Conservation (phyloP, 2,888 invertebrate species). For the Junonia oenone region DNA sequence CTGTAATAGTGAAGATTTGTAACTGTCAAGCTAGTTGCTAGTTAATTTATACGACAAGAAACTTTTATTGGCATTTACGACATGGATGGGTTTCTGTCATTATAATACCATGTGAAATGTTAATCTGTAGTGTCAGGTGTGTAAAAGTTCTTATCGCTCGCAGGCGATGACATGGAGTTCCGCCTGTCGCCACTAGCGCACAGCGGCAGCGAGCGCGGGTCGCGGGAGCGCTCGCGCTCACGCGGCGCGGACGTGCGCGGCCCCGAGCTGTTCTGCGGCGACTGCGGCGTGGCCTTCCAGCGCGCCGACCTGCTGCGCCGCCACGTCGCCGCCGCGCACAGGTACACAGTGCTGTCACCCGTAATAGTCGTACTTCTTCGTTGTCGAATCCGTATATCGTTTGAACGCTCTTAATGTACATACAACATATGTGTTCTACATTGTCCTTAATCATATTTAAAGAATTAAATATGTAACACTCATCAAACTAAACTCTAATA, state of each 20-base stretch:
- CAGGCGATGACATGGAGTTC: conserved; percentile 60
- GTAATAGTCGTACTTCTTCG: too few relatives aligned
- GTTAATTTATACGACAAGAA: too few relatives aligned
- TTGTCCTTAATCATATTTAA: too few relatives aligned
- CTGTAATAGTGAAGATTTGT: too few relatives aligned
- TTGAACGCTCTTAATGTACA: too few relatives aligned
- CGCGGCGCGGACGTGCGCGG: conserved; percentile 55
- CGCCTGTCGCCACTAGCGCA: conserved; percentile 51
- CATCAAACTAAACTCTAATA: too few relatives aligned
- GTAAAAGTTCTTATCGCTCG: neutral
- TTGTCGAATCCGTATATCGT: too few relatives aligned
- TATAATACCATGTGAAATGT: neutral
- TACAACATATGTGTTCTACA: too few relatives aligned
- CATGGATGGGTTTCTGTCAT: too few relatives aligned
- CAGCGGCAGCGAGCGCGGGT: conserved; percentile 28
- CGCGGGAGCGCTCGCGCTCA: conserved; percentile 27
- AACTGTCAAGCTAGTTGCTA: too few relatives aligned
- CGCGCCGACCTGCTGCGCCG: conserved; percentile 86
- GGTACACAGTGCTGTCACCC: conserved; percentile 50
- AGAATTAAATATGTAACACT: too few relatives aligned
- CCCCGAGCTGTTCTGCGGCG: conserved; percentile 82
- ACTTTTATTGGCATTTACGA: too few relatives aligned
- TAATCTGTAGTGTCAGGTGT: neutral
- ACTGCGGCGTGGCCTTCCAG: conserved; percentile 89
- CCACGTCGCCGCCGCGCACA: conserved; percentile 81